phyloP scores from a whole-genome alignment of 1,140 invertebrate genomes.

The Drosophila lacteicornis region DNA sequence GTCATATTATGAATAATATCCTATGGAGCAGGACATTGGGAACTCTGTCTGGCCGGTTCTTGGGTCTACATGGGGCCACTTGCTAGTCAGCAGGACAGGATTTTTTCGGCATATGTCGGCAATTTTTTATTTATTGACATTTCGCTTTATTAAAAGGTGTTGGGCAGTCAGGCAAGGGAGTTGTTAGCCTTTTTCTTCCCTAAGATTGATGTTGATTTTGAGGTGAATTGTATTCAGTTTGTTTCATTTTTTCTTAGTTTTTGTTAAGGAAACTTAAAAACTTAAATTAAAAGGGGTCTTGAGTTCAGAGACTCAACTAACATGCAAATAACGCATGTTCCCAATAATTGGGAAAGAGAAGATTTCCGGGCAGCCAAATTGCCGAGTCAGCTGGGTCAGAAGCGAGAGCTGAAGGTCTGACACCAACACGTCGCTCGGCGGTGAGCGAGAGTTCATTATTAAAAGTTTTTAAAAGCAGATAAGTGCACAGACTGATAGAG shows the following conservation, averaged over 20 bases:
- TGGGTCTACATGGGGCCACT: constrained; percentile 2
- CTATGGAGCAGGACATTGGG: background rate
- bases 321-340: constrained; percentile 29
- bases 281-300: background rate
- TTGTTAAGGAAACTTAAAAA: background rate
- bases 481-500: constrained; percentile 84
- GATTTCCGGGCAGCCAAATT: constrained; percentile 66
- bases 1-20: background rate
- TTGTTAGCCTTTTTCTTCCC: background rate
- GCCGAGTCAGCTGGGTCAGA: constrained; percentile 56
- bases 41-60: background rate
- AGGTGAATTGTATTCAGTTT: background rate
- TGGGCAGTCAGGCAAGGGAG: constrained; percentile 24
- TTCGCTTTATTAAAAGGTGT: constrained; percentile 72
- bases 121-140: constrained; percentile 75
- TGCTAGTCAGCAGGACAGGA: constrained; percentile 27
- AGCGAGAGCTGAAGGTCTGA: constrained; percentile 20
- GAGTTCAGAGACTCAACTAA: background rate
- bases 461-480: constrained; percentile 84
- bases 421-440: constrained; percentile 66
- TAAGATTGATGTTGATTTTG: background rate
- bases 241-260: background rate
- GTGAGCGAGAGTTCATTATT: constrained; percentile 82
- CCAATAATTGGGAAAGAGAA: constrained; percentile 39
- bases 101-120: constrained; percentile 74